These are phyloP conservation scores for Lates japonicus DNA, from an alignment of 2,797 vertebrate species.

Conservation along the genomic window DNA sequence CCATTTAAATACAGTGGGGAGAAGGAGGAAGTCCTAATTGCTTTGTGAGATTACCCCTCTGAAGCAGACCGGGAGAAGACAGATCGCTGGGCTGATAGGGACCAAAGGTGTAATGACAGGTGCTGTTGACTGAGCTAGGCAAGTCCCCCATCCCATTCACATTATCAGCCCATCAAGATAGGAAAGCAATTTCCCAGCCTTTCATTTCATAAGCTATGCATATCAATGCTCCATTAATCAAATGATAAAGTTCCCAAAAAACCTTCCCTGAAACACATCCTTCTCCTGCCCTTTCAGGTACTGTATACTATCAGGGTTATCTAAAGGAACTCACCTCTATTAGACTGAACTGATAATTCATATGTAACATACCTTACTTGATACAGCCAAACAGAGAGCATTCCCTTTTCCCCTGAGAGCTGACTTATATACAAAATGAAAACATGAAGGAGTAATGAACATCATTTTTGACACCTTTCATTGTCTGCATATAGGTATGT, in stretches of 20 bases:
- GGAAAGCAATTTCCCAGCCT: slow-evolving; percentile 77
- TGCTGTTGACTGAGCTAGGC: slow-evolving; percentile 81
- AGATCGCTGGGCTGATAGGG: slow-evolving; percentile 76
- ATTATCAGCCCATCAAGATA: slow-evolving; percentile 81
- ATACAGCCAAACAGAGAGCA: slow-evolving; percentile 10
- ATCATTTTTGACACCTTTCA: slow-evolving; percentile 1
- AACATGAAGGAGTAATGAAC: neutral
- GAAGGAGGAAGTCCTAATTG: slow-evolving; percentile 76
- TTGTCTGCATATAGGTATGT: slow-evolving; percentile 25
- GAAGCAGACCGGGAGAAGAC: slow-evolving; percentile 73
- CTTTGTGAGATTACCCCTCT: slow-evolving; percentile 78
- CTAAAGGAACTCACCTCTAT: slow-evolving; percentile 43
- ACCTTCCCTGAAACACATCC: slow-evolving; percentile 67
- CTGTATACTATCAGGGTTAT: slow-evolving; percentile 53
- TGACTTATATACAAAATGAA: neutral
- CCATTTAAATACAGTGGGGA: slow-evolving; percentile 77
- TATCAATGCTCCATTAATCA: slow-evolving; percentile 84
- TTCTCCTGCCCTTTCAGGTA: slow-evolving; percentile 45
- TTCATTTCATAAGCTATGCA: slow-evolving; percentile 82
- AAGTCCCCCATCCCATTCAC: slow-evolving; percentile 74
- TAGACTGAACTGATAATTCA: slow-evolving; percentile 34
- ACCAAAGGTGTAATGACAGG: slow-evolving; percentile 84
- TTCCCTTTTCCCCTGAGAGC: neutral
- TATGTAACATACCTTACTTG: slow-evolving; percentile 29
- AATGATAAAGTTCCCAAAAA: slow-evolving; percentile 77